Percentiles rank a stretch among this genome's conserved stretches.
These are phyloP conservation scores for Enteromius anoplus DNA, from an alignment of 2,797 vertebrate species.

Conservation along the genomic window DNA sequence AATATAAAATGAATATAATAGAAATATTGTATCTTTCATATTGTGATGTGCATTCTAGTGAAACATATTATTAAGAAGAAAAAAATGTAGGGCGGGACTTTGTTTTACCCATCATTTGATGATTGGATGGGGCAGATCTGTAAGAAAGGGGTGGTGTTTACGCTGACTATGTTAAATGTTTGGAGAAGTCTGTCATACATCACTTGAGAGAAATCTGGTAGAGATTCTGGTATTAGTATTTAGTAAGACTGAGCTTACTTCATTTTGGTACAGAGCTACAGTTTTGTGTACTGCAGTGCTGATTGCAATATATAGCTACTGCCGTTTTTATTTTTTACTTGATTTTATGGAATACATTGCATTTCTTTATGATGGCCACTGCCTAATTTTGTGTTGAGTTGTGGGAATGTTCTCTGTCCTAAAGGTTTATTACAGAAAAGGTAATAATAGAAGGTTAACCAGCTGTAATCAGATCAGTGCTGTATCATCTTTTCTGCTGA, in stretches of 20 bases:
- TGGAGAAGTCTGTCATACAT: not conserved
- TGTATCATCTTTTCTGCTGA: conserved; percentile 24
- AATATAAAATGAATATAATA: not conserved
- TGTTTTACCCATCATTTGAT: not conserved
- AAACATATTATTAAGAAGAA: not conserved
- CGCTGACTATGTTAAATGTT: not conserved
- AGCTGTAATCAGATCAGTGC: conserved; percentile 14
- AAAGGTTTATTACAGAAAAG: conserved; percentile 19
- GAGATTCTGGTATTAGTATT: too few species aligned
- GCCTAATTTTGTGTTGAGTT: not conserved
- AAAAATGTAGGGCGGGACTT: not conserved
- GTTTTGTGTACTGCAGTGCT: not conserved
- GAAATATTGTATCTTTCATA: not conserved
- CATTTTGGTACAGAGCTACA: not conserved
- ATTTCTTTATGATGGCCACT: not conserved
- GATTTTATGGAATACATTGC: not conserved
- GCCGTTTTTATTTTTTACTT: not conserved
- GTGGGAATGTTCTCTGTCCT: not conserved
- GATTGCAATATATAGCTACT: not conserved
- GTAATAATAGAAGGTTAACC: conserved; percentile 17
- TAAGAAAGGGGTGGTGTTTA: not conserved
- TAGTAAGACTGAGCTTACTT: not conserved
- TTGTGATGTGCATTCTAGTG: not conserved
- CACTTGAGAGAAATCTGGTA: not conserved
- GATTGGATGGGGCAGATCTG: not conserved